Percentiles rank a stretch among this genome's conserved stretches.
Evolutionary conservation across 2,797 vertebrate species (phyloP).

Genomic region (Poliocrania exsul): DNA sequence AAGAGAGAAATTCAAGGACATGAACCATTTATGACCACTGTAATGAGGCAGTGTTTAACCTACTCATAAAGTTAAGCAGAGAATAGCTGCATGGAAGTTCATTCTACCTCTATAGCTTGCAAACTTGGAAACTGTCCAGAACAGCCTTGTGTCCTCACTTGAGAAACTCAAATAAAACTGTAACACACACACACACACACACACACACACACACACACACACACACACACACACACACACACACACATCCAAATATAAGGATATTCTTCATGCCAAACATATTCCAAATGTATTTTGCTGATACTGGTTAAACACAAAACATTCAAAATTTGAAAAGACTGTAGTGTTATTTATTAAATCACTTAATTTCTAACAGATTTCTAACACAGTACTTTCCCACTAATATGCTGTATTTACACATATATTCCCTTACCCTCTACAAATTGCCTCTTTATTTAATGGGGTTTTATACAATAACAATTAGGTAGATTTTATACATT

Average conservation of each 20-base stretch:
- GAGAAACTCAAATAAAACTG: background rate
- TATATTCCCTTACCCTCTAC: background rate
- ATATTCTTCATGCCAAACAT: background rate
- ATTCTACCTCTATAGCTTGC: background rate
- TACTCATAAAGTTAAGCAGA: background rate
- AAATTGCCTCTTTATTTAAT: background rate
- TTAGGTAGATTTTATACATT: background rate
- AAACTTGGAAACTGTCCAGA: background rate
- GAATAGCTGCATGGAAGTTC: background rate
- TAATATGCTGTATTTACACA: background rate
- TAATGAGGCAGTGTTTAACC: background rate
- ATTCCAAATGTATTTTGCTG: background rate
- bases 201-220: too few relatives aligned
- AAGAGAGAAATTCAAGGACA: background rate
- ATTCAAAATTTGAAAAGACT: background rate
- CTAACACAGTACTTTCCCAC: background rate
- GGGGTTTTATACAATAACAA: background rate
- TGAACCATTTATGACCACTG: background rate
- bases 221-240: accelerated
- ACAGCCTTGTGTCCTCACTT: background rate
- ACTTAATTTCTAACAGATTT: background rate
- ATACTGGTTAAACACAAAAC: background rate
- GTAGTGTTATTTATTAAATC: background rate
- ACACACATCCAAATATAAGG: background rate
- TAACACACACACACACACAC: background rate